phyloP scores from a whole-genome alignment of 2,113 vertebrate species.

The Antigone vipio region DNA sequence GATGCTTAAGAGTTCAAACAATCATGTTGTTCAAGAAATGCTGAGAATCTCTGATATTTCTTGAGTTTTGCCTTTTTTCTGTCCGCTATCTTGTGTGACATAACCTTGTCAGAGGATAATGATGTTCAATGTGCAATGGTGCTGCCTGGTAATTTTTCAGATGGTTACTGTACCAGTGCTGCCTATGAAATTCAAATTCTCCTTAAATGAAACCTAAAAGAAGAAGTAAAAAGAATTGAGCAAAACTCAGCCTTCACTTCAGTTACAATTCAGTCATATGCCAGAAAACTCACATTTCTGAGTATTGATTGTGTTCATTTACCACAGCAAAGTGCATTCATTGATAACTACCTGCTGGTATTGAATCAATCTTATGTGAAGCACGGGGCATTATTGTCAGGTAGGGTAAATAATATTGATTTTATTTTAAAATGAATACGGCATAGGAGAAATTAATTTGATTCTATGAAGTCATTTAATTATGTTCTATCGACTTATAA shows the following conservation, averaged over 20 bases:
- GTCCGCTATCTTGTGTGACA: rapidly evolving
- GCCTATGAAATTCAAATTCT: neutral
- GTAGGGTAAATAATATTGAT: constrained; percentile 61
- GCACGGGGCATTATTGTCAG: constrained; percentile 9
- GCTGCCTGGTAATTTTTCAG: neutral
- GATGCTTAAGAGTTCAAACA: neutral
- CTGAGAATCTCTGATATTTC: neutral
- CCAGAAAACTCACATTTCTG: constrained; percentile 43
- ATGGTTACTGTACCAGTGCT: neutral
- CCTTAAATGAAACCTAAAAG: neutral
- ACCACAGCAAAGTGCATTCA: constrained; percentile 52
- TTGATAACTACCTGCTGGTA: constrained; percentile 67
- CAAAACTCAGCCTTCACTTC: neutral
- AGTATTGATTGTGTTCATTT: constrained; percentile 63
- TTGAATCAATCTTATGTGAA: constrained; percentile 62
- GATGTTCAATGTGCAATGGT: neutral
- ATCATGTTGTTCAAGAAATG: neutral
- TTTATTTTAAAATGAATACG: constrained; percentile 46
- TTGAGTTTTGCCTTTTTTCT: neutral
- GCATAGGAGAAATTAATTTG: constrained; percentile 55
- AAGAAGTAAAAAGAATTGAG: neutral
- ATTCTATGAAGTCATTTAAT: constrained; percentile 50
- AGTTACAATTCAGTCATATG: constrained; percentile 5
- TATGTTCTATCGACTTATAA: constrained; percentile 14
- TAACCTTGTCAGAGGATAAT: neutral